Evolutionary conservation across 2,113 vertebrate genomes (phyloP).

Genomic region (Turnix velox): DNA sequence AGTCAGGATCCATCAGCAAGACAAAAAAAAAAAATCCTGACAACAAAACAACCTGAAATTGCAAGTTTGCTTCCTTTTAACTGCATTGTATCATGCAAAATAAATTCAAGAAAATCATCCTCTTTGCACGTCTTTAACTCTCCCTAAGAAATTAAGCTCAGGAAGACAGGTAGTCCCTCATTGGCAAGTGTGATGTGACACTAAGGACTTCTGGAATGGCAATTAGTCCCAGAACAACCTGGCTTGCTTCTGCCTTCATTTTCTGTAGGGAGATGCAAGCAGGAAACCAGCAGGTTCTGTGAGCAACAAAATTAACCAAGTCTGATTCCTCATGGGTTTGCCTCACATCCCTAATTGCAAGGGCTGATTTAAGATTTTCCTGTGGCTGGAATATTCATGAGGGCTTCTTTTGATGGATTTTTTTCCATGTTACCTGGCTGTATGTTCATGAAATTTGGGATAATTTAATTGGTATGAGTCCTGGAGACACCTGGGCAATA

Average conservation of each 20-base stretch:
- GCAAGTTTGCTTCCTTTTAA: background rate
- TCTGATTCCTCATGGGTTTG: background rate
- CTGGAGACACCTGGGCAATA: background rate
- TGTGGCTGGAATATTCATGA: background rate
- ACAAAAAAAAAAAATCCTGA: background rate
- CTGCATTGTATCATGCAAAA: background rate
- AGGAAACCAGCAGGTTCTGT: background rate
- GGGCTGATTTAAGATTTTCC: background rate
- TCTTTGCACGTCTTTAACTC: background rate
- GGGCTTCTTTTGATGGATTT: background rate
- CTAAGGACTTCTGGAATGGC: background rate
- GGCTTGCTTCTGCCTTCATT: background rate
- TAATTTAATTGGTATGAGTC: background rate
- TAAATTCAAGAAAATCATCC: background rate
- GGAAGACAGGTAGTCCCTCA: background rate
- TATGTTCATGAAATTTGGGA: background rate
- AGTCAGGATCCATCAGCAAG: background rate
- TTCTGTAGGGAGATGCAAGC: background rate
- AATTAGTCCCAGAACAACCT: background rate
- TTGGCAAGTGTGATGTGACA: rapidly evolving
- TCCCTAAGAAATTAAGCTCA: background rate
- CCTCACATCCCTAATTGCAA: background rate
- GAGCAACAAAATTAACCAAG: background rate
- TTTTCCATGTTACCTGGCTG: background rate
- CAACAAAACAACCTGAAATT: background rate